A percentile compares a stretch with the other conserved stretches of the same genome.
These are phyloP conservation scores for Phyllostomus discolor DNA, from an alignment of 2,113 vertebrate species.

Conservation along the genomic window DNA sequence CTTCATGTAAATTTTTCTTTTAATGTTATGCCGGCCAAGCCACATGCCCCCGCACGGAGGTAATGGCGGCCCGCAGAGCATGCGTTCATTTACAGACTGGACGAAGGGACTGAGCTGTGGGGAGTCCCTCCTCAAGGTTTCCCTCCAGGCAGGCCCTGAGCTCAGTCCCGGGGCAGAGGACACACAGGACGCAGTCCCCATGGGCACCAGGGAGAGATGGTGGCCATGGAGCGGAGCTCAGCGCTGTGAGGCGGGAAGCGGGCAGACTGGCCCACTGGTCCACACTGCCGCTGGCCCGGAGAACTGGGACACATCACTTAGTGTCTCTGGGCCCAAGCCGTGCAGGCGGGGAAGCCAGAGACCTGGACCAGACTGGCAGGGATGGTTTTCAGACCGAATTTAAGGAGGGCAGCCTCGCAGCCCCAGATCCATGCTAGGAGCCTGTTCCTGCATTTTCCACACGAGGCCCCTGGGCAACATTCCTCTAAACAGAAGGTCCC, in stretches of 20 bases:
- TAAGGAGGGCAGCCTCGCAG: neutral
- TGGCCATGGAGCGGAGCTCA: neutral
- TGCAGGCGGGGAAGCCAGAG: neutral
- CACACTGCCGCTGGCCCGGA: accelerated
- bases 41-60: neutral
- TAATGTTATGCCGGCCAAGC: neutral
- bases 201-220: neutral
- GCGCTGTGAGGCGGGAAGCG: accelerated
- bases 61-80: neutral
- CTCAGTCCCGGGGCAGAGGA: neutral
- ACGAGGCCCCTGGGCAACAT: neutral
- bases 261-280: too few species aligned
- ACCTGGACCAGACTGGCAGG: neutral
- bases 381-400: neutral
- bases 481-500: neutral
- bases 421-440: neutral
- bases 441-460: neutral
- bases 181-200: accelerated
- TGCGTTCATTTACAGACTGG: neutral
- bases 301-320: accelerated
- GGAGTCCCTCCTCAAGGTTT: neutral
- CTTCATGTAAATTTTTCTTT: neutral
- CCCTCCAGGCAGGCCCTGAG: neutral
- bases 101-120: neutral
- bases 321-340: neutral